These are phyloP conservation scores for Oophaga sylvatica DNA, from an alignment of 2,797 vertebrate genomes.

Conservation along the genomic window DNA sequence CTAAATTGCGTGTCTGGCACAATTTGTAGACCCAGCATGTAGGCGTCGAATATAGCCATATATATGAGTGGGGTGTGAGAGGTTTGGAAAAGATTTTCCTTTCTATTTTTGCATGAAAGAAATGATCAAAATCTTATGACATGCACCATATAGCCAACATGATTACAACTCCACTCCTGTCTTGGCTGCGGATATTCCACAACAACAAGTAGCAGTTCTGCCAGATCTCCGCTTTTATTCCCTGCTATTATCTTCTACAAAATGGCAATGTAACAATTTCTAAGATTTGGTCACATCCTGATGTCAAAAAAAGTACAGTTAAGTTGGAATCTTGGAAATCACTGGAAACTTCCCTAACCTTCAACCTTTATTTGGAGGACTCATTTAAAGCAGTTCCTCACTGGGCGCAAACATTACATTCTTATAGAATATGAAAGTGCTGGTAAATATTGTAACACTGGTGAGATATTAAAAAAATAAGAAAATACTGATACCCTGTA, in stretches of 20 bases:
- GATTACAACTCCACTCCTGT: neutral
- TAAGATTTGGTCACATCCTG: neutral
- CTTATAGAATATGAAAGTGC: conserved; percentile 2
- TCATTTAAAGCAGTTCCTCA: neutral
- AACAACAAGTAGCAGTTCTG: neutral
- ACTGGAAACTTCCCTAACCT: neutral
- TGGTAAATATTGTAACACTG: conserved; percentile 22
- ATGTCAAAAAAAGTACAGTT: neutral
- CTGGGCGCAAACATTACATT: neutral
- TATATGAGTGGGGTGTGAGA: neutral
- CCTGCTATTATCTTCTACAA: neutral
- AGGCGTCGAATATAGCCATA: neutral
- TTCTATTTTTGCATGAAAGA: neutral
- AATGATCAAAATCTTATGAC: neutral
- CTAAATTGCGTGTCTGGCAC: neutral
- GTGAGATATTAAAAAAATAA: neutral
- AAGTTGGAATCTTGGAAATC: neutral
- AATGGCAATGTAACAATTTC: neutral
- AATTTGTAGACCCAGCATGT: neutral
- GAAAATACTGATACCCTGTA: neutral
- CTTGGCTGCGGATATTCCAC: neutral
- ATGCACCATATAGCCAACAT: neutral
- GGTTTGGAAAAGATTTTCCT: neutral
- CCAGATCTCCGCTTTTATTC: neutral
- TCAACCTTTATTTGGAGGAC: neutral